Evolutionary conservation across 2,888 invertebrate species (phyloP), one percentile per base, ranked within the genome.

Genomic region (Mesoligia furuncula): DNA sequence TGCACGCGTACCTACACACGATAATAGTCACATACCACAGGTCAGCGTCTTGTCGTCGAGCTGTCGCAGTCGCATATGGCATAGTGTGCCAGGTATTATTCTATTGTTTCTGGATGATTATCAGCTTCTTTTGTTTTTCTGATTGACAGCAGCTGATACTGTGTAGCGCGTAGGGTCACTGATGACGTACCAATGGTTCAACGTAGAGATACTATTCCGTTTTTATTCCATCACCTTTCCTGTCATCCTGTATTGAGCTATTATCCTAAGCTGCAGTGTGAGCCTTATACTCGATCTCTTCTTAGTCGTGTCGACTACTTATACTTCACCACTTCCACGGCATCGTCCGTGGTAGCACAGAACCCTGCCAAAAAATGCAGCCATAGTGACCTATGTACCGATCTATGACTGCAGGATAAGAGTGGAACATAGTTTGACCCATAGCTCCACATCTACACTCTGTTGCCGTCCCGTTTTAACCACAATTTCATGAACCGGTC

Each of bases 51-150:
- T 59, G 27, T 59, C 6, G 15, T 59, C 27, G 27, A 59, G 59
- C 59, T 59, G 27, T 59, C 15, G 59, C 57, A n/a, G 27, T 2
- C 13, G 4, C 13, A n/a, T n/a, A 2, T 57, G n/a, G 57, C 15
- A 27, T 6, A 15, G 59, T 59, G 27, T 17, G 24, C 0, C 6
- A 62, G 5, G 36, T 62, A 11, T 59, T 51, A 69, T 79, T 69
- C 42, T 62, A 45, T 48, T 78, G 69, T 77, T 73, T 57, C 24
- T 48, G 5, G 8, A 62, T 80, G 42, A 62, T 51, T 51, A 42
- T 36, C 54, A 27, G 8, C n/a, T 62, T 54, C 62, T 72, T 72
- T 78, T 80, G 73, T 64, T 80, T 80, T 73, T 31, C 45, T 73
- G 36, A 45, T 51, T 79, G 79, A 54, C 42, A 70, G 15, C 42